These are phyloP conservation scores for Drosophila anceps DNA, from an alignment of 2,888 invertebrate species.

Conservation along the genomic window DNA sequence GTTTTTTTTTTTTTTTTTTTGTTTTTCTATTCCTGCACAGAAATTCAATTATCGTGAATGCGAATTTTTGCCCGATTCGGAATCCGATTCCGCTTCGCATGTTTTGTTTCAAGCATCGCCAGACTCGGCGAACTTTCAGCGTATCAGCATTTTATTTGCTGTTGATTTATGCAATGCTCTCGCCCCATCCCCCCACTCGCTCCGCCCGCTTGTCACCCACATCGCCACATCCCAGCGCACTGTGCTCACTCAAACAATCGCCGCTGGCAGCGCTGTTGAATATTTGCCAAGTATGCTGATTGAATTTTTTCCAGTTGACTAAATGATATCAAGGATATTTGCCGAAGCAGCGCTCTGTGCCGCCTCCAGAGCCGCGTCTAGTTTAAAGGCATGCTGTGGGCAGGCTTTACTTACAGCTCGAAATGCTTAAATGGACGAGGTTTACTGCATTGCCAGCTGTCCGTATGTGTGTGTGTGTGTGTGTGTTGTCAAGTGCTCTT, in stretches of 20 bases:
- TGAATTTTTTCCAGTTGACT: conserved; percentile 84
- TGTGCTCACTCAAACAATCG: conserved; percentile 70
- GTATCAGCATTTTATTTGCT: conserved; percentile 82
- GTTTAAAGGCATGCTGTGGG: conserved; percentile 36
- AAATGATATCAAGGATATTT: conserved; percentile 85
- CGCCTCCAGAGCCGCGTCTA: conserved; percentile 32
- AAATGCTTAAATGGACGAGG: neutral
- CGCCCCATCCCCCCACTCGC: neutral
- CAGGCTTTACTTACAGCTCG: conserved; percentile 15
- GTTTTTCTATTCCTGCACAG: conserved; percentile 63
- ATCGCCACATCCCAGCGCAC: conserved; percentile 3
- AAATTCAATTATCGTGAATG: conserved; percentile 81
- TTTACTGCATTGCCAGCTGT: neutral
- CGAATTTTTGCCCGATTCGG: conserved; percentile 71
- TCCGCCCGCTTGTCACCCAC: neutral
- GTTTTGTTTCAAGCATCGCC: conserved; percentile 78
- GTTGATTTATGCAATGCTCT: conserved; percentile 75
- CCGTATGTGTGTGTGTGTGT: neutral
- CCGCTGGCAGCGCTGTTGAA: conserved; percentile 54
- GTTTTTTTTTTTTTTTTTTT: conserved; percentile 31
- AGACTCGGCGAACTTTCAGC: conserved; percentile 79
- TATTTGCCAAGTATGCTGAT: conserved; percentile 84
- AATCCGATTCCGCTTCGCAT: conserved; percentile 79
- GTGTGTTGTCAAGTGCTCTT: neutral
- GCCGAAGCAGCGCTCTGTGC: conserved; percentile 53